phyloP scores from a whole-genome alignment of 2,113 vertebrate species.

The Himantopus leucocephalus region DNA sequence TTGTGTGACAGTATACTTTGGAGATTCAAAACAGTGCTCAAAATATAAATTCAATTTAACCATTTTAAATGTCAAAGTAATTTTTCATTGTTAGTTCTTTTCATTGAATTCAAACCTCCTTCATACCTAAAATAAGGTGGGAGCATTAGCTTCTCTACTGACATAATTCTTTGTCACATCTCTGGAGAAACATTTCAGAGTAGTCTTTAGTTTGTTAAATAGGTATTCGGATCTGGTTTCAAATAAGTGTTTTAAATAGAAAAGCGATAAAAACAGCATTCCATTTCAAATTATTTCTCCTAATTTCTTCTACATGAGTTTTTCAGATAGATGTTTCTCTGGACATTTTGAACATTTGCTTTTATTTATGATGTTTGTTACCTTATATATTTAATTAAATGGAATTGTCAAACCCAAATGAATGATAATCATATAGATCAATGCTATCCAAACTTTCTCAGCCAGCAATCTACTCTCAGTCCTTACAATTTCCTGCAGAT shows the following conservation, averaged over 20 bases:
- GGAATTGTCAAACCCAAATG: background rate
- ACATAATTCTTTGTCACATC: background rate
- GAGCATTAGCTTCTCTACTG: background rate
- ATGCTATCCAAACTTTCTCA: background rate
- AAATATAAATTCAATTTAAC: background rate
- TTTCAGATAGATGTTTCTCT: background rate
- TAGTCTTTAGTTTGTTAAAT: background rate
- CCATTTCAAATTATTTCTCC: background rate
- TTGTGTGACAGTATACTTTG: background rate
- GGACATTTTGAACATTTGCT: background rate
- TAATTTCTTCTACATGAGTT: background rate
- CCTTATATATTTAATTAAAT: background rate
- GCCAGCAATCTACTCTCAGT: background rate
- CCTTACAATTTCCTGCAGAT: background rate
- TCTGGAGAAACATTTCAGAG: background rate
- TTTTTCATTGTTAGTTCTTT: background rate
- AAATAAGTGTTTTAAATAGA: background rate
- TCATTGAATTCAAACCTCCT: background rate
- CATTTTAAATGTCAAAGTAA: background rate
- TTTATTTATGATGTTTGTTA: background rate
- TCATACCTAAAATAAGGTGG: background rate
- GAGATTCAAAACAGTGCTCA: background rate
- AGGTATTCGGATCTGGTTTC: background rate
- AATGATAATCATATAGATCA: background rate
- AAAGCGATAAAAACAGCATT: background rate